Base-by-base conservation (phyloP, 2,797 vertebrate species). In the Myripristis jacobus region DNA sequence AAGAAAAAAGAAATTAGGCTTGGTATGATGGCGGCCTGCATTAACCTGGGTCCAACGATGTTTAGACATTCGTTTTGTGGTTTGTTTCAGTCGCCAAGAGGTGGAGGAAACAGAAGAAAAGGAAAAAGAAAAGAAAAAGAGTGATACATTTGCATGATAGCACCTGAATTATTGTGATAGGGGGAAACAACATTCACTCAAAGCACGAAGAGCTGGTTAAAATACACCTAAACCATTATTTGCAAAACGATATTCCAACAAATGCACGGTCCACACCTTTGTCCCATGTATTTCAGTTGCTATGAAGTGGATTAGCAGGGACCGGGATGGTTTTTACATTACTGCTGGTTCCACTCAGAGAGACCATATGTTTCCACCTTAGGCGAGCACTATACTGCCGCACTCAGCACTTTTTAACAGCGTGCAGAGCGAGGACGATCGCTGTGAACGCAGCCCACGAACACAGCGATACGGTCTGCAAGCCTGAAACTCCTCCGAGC, bases 341-440 rank as follows among this genome's bases (percentile, higher is more conserved):
- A 88, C 87, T 83, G 87, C 89, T 91, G 88, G 84, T 86, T 91
- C 81, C 88, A 88, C 89, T 89, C 83, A 80, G 88, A 76, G 81
- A 83, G 69, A 75, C 89, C 92, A 93, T 91, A 92, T 93, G 92
- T 89, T 88, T 90, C 87, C 88, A 89, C 82, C 85, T 90, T 71
- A 80, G 83, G 89, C 81, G 71, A 73, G 80, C 77, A 9, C 78
- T n/a, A 65, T 67, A 77, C 73, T 83, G 87, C 88, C 81, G 77
- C 80, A 61, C 84, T 92, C 92, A 92, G 89, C 92, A 91, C 73
- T 89, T 88, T 84, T 83, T 68, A 68, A 67, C 74, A 75, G 72
- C 47, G 77, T 71, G 80, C 80, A 70, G 81, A 79, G 79, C 44
- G 31, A 81, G 52, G 69, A 82, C 75, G 27, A 85, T 76, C 79